Conservation (phyloP, 2,888 invertebrate genomes). For the Dicycla oo region DNA sequence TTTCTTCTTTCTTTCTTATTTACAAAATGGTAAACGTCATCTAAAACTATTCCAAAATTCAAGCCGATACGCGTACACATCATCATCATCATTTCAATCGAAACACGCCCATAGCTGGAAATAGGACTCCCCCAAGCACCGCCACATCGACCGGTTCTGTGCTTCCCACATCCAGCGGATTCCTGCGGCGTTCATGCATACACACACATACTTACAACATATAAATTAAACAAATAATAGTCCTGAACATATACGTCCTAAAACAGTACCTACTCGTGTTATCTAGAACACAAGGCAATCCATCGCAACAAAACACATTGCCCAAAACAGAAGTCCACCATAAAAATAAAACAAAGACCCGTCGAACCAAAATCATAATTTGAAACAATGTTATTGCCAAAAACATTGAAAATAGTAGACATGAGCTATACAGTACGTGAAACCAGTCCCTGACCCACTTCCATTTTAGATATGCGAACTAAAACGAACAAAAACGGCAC, state of each 20-base stretch:
- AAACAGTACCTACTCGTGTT: neutral
- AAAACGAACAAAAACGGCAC: constrained; percentile 58
- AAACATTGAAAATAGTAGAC: constrained; percentile 55
- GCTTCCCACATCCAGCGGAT: too few species aligned
- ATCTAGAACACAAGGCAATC: constrained; percentile 1
- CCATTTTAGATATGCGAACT: constrained; percentile 54
- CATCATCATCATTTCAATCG: too few species aligned
- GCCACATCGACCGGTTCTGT: too few species aligned
- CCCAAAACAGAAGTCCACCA: constrained; percentile 18
- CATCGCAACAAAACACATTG: neutral
- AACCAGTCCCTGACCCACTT: constrained; percentile 64
- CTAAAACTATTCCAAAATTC: too few species aligned
- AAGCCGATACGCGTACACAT: too few species aligned
- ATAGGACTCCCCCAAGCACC: too few species aligned
- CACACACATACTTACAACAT: too few species aligned
- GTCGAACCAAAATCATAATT: constrained; percentile 45
- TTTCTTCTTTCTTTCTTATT: too few species aligned
- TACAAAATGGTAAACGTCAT: too few species aligned
- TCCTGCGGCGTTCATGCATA: too few species aligned
- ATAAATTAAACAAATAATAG: neutral
- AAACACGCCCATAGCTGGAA: too few species aligned
- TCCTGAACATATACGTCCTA: neutral
- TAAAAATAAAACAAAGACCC: constrained; percentile 53
- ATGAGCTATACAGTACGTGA: constrained; percentile 42
- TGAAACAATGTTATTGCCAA: constrained; percentile 61